Percentiles rank a stretch among this genome's conserved stretches.
Conservation (phyloP, 2,113 vertebrate genomes). For the Prolemur simus region DNA sequence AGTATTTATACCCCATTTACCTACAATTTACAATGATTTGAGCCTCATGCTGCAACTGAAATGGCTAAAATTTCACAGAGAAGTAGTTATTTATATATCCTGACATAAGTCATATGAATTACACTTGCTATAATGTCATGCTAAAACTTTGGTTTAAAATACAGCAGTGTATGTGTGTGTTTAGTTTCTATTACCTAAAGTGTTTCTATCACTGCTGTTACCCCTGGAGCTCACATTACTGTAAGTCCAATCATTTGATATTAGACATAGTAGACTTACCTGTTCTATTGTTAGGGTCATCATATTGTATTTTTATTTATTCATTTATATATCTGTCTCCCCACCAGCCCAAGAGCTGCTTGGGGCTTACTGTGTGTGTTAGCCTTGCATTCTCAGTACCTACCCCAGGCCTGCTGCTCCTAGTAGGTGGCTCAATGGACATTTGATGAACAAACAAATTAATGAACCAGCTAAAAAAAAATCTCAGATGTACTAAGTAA, state of each 20-base stretch:
- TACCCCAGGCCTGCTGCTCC: background rate
- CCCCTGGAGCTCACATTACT: background rate
- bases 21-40: constrained; percentile 27
- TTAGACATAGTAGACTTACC: background rate
- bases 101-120: background rate
- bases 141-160: background rate
- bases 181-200: constrained; percentile 1
- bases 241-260: background rate
- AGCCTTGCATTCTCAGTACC: background rate
- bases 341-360: background rate
- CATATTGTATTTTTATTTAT: background rate
- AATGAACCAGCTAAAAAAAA: background rate
- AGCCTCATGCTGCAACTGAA: constrained; percentile 16
- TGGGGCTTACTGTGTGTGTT: background rate
- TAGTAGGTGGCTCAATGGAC: background rate
- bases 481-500: background rate
- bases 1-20: constrained; percentile 21
- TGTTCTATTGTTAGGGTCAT: background rate
- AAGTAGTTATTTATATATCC: background rate
- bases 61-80: constrained; percentile 13
- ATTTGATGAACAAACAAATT: background rate
- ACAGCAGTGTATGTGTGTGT: background rate
- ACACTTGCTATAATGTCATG: background rate
- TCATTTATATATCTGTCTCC: background rate
- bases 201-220: background rate